These are phyloP conservation scores for Pterocles orientalis DNA, from an alignment of 2,113 vertebrate species.

Conservation along the genomic window DNA sequence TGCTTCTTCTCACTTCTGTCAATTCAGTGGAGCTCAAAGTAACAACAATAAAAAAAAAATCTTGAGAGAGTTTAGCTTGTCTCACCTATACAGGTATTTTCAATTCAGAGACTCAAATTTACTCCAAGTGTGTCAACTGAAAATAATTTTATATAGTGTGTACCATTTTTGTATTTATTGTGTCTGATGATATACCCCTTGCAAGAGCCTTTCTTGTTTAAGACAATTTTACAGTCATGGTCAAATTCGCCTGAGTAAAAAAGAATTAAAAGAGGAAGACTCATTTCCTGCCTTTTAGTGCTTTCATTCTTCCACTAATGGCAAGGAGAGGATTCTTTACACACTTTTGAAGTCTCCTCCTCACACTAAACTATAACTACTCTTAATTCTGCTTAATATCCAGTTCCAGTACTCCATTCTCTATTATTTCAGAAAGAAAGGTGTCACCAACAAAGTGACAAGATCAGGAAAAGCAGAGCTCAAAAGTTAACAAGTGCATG, in stretches of 20 bases:
- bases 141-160: not conserved
- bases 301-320: not conserved
- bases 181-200: not conserved
- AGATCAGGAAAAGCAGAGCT: not conserved
- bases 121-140: not conserved
- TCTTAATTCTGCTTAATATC: not conserved
- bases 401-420: not conserved
- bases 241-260: not conserved
- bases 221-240: not conserved
- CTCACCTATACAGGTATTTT: not conserved
- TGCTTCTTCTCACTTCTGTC: not conserved
- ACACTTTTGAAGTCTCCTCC: not conserved
- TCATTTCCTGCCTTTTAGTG: not conserved
- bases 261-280: not conserved
- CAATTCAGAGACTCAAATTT: not conserved
- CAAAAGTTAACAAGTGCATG: not conserved
- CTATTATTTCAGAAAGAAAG: not conserved
- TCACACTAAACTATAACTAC: not conserved
- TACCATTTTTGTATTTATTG: not conserved
- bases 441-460: not conserved
- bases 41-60: not conserved
- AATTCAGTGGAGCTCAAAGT: not conserved
- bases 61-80: not conserved
- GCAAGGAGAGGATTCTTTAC: not conserved
- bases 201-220: not conserved